Percentiles rank a stretch among this genome's conserved stretches.
Conservation (phyloP, 2,113 vertebrate species). For the Notothenia coriiceps region DNA sequence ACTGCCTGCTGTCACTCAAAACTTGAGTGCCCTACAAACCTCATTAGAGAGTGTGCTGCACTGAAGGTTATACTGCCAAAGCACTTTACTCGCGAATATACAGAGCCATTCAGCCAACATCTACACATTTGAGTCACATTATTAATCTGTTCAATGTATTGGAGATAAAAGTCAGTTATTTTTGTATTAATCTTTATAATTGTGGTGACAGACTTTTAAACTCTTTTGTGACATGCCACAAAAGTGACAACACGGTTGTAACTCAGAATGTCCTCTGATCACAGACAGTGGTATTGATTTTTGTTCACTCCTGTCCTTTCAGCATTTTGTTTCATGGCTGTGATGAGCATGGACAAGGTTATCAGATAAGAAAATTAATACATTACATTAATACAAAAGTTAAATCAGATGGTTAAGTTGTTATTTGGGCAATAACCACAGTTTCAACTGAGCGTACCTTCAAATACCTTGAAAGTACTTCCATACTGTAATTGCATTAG, state of each 20-base stretch:
- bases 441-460: background rate
- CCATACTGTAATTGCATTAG: background rate
- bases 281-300: conserved; percentile 46
- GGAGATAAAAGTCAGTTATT: background rate
- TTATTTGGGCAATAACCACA: background rate
- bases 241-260: conserved; percentile 45
- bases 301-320: conserved; percentile 58
- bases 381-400: conserved; percentile 9
- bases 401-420: conserved; percentile 3
- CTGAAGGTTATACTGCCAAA: background rate
- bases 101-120: background rate
- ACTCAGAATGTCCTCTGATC: conserved; percentile 49
- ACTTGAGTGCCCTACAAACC: conserved; percentile 62
- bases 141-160: background rate
- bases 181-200: background rate
- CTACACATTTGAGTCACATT: background rate
- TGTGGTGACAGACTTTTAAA: background rate
- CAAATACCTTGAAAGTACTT: background rate
- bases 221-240: background rate
- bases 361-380: conserved; percentile 49
- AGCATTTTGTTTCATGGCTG: conserved; percentile 50
- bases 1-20: conserved; percentile 73
- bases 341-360: conserved; percentile 43
- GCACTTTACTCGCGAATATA: background rate
- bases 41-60: conserved; percentile 42